These are phyloP conservation scores for Drosophila yakuba DNA, from an alignment of 1,140 invertebrate genomes.

Conservation along the genomic window DNA sequence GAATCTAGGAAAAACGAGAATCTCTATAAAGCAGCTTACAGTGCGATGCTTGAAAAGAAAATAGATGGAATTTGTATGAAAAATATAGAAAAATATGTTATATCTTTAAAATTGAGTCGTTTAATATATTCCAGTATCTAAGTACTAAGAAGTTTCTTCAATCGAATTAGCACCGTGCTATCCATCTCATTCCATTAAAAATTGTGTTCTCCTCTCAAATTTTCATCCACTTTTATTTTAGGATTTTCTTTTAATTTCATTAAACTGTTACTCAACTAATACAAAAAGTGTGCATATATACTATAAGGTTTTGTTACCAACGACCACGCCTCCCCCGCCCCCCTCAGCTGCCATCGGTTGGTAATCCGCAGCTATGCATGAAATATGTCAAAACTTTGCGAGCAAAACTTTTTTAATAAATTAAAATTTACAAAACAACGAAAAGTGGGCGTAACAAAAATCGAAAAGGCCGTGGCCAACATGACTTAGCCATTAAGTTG, in stretches of 20 bases:
- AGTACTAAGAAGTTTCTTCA: neutral
- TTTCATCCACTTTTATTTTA: conserved; percentile 12
- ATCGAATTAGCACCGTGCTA: neutral
- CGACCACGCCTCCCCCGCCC: too few species aligned
- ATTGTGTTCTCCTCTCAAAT: conserved; percentile 29
- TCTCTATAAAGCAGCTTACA: conserved; percentile 14
- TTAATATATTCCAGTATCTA: neutral
- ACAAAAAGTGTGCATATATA: conserved; percentile 29
- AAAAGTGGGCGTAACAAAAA: conserved; percentile 13
- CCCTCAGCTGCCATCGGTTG: conserved; percentile 28
- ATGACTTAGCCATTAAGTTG: conserved; percentile 55
- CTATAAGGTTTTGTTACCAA: conserved; percentile 35
- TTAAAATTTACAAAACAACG: conserved; percentile 53
- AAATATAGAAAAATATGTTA: neutral
- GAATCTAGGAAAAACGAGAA: neutral
- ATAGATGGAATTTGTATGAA: neutral
- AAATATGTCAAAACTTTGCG: conserved; percentile 68
- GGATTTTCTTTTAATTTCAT: conserved; percentile 12
- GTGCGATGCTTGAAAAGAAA: neutral
- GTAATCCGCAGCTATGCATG: conserved; percentile 59
- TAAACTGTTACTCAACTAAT: conserved; percentile 53
- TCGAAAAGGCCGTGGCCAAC: conserved; percentile 22
- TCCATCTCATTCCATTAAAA: conserved; percentile 27
- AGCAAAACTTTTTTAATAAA: conserved; percentile 67
- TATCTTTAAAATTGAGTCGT: neutral